phyloP scores from a whole-genome alignment of 2,797 vertebrate genomes.

The Serranus cabrilla region DNA sequence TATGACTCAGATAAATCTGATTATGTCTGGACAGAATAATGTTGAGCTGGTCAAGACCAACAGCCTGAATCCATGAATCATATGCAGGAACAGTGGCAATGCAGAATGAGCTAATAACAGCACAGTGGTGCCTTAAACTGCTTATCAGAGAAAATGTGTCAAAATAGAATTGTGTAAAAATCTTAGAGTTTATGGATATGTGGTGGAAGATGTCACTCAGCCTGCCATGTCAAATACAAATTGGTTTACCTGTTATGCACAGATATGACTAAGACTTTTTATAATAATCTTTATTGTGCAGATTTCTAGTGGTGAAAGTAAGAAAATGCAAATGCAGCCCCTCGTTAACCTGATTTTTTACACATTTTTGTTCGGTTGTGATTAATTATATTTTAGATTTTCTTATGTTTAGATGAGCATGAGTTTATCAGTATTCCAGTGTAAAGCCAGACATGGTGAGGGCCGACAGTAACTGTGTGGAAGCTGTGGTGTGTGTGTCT shows the following conservation, averaged over 20 bases:
- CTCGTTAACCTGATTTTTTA: neutral
- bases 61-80: conserved; percentile 11
- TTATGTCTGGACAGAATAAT: conserved; percentile 13
- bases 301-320: neutral
- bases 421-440: neutral
- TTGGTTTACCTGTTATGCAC: neutral
- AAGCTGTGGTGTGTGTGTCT: neutral
- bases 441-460: neutral
- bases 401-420: neutral
- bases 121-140: neutral
- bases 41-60: conserved; percentile 26
- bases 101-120: neutral
- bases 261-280: neutral
- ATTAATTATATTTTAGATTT: too few species aligned
- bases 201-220: neutral
- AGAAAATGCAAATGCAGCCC: neutral
- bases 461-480: neutral
- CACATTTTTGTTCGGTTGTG: neutral
- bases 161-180: neutral
- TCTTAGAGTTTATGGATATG: neutral
- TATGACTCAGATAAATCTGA: conserved; percentile 17
- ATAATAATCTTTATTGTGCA: too few species aligned
- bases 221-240: neutral
- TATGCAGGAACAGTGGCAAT: neutral
- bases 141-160: neutral